phyloP scores from a whole-genome alignment of 2,113 vertebrate genomes.

The Gobio gobio region DNA sequence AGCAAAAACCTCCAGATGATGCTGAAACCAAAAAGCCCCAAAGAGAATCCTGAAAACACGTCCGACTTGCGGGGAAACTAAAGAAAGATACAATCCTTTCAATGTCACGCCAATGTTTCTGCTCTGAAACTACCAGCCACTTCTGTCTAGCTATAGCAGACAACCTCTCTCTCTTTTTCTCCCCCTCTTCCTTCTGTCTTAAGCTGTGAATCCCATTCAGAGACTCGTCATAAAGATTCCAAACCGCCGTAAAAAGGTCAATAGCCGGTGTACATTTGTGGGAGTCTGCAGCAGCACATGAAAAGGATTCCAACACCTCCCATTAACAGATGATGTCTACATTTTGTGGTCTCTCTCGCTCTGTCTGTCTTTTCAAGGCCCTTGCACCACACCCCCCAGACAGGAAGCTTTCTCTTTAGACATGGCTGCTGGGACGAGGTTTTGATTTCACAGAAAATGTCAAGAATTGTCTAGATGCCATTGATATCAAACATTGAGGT shows the following conservation, averaged over 20 bases:
- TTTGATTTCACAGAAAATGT: background rate
- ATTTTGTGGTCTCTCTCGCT: constrained; percentile 57
- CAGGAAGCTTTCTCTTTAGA: constrained; percentile 75
- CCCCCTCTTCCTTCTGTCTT: constrained; percentile 50
- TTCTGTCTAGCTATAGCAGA: constrained; percentile 41
- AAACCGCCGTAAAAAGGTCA: constrained; percentile 76
- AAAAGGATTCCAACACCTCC: constrained; percentile 71
- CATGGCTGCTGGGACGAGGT: constrained; percentile 52
- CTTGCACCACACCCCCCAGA: constrained; percentile 30
- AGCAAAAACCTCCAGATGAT: constrained; percentile 20
- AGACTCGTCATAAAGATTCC: constrained; percentile 79
- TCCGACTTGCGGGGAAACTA: background rate
- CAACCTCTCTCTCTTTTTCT: background rate
- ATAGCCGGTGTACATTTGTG: constrained; percentile 69
- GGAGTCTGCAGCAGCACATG: constrained; percentile 69
- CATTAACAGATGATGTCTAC: constrained; percentile 62
- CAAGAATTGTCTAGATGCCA: background rate
- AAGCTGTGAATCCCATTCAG: constrained; percentile 68
- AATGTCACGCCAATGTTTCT: constrained; percentile 30
- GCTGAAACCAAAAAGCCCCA: constrained; percentile 7
- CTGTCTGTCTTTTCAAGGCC: constrained; percentile 28
- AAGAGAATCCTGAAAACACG: constrained; percentile 15
- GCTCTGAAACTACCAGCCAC: constrained; percentile 33
- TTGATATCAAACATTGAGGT: background rate
- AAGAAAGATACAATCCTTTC: constrained; percentile 23